Evolutionary conservation across 2,888 invertebrate species (phyloP), one percentile per base, ranked within the genome.

Genomic region (Apodemia mormo): DNA sequence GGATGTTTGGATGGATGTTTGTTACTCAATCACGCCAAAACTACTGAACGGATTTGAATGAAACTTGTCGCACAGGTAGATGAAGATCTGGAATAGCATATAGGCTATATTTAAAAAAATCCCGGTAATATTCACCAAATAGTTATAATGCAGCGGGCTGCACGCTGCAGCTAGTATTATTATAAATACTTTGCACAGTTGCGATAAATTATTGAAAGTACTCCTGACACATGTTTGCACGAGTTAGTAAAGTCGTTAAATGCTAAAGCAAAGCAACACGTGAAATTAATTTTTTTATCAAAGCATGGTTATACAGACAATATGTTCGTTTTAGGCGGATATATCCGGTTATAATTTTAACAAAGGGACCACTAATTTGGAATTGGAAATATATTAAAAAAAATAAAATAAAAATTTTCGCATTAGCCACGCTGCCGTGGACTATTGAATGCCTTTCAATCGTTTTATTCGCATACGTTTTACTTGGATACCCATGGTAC

Each of bases 341-440:
- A 78, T 93, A 92, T 77, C 92, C 93, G 65, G 92, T 92, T 78
- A 88, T 93, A 81, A 93, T 93, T 74, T 81, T 93, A 80, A 92
- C 93, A 73, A 92, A 88, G 78, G 93, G 93, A 52, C 92, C 93
- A 45, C 85, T 93, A 72, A 83, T 86, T 74, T 93, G 93, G 93
- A 88, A 91, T 82, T 93, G 93, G 93, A 87, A 89, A 75, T 91
- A 92, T 77, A 93, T 93, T 82, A 89, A 86, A 85, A 85, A 86
- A 79, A 91, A 92, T 85, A 81, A 89, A 37, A 79, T 88, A 77
- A 90, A 88, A 86, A 93, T 93, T 82, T 92, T 93, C 81, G 87
- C 93, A 75, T 81, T 93, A 86, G 93, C 93, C 73, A 92, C 90
- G 71, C 79, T 93, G 72, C 93, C 93, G 61, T 93, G 93, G 93